A percentile compares a stretch with the other conserved stretches of the same genome.
phyloP scores from a whole-genome alignment of 1,140 invertebrate species.

The Cecropterus lyciades region DNA sequence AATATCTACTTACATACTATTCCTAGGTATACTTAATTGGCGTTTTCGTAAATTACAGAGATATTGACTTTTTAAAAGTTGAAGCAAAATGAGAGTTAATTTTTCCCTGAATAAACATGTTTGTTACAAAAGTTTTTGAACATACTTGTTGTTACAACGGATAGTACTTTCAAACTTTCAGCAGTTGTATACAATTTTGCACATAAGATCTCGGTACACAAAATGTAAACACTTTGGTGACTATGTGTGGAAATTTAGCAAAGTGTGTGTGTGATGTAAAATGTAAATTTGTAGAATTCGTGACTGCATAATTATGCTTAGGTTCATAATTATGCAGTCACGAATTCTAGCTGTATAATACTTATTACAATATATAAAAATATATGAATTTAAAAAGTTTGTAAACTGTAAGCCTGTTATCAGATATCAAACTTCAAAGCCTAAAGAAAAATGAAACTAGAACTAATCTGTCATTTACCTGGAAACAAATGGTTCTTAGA shows the following conservation, averaged over 20 bases:
- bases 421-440: background rate
- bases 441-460: background rate
- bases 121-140: constrained; percentile 13
- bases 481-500: background rate
- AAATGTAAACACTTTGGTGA: constrained; percentile 14
- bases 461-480: constrained; percentile 5
- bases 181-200: constrained; percentile 16
- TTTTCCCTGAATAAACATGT: constrained; percentile 21
- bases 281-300: too few relatives aligned
- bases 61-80: constrained; percentile 4
- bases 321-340: too few relatives aligned
- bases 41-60: background rate
- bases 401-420: background rate
- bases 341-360: too few relatives aligned
- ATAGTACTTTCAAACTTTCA: constrained; percentile 14
- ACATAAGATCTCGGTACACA: constrained; percentile 14
- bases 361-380: too few relatives aligned
- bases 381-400: background rate
- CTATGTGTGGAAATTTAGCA: background rate
- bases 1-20: background rate
- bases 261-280: background rate
- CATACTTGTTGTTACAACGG: constrained; percentile 19
- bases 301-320: too few relatives aligned
- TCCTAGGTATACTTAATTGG: background rate
- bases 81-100: constrained; percentile 8